These are phyloP conservation scores for Fragum fragum DNA, from an alignment of 2,888 invertebrate genomes.

Conservation along the genomic window DNA sequence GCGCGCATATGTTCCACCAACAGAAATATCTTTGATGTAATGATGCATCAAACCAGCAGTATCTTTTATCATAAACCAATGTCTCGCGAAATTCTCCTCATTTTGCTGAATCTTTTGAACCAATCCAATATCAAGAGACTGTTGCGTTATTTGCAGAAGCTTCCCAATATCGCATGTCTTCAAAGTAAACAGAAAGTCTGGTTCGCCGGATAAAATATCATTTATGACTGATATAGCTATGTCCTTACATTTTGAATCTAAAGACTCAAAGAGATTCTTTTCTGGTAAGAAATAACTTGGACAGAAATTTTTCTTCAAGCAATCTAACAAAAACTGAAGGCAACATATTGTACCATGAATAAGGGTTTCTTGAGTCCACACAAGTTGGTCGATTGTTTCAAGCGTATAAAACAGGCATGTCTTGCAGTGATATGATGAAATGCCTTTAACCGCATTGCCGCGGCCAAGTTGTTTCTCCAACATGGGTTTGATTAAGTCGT, in stretches of 20 bases:
- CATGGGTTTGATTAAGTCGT: background rate
- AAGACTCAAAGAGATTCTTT: background rate
- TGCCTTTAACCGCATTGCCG: background rate
- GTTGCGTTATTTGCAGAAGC: background rate
- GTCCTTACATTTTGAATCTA: background rate
- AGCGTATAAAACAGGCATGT: constrained; percentile 10
- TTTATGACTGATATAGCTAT: background rate
- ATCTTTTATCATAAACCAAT: background rate
- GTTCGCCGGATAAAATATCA: background rate
- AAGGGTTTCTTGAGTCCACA: background rate
- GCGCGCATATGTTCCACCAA: no score
- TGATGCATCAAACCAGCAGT: background rate
- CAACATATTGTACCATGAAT: background rate
- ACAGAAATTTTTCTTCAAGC: background rate
- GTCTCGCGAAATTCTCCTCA: background rate
- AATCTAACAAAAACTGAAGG: background rate
- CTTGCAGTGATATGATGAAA: constrained; percentile 15
- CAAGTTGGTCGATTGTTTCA: background rate
- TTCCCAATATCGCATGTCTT: background rate
- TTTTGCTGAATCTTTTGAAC: background rate
- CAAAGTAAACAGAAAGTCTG: background rate
- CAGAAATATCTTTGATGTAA: background rate
- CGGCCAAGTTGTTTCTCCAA: background rate
- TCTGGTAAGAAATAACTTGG: constrained; percentile 15
- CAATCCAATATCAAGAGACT: background rate